Base-by-base conservation (phyloP, 2,113 vertebrate species). In the Cottus gobio region DNA sequence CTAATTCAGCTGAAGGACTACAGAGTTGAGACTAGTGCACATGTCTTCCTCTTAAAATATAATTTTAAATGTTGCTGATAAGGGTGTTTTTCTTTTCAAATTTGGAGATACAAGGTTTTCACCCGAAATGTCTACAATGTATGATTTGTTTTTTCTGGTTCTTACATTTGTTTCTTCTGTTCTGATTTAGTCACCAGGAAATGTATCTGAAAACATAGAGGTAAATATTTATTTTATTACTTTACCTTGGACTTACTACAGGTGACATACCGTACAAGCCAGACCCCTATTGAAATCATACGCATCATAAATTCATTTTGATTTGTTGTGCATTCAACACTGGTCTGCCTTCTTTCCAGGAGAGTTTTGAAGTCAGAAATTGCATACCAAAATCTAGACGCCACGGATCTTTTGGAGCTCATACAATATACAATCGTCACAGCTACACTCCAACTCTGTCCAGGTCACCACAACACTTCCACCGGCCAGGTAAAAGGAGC, bases 391-490 rank as follows among this genome's bases (percentile, higher is more conserved):
- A 96, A 78, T 98, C 98, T 2, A 95, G 95, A 7, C 98, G 97
- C 77, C 96, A 98, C 65, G 96, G 97, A 66, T 95, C 95, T 79
- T 97, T 97, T 28, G 97, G 93, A 74, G 96, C 95, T 61, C 96
- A 96, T 0, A 24, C 70, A 0, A 87, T 93, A 63, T 96, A 97
- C 90, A 96, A 93, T 71, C 97, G 96, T 22, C 97, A 97, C 81
- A 97, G 95, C 83, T 99, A 97, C 95, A 97, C 96, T 22, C 98
- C 97, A 1, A 96, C 95, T 44, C 93, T 96, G 5, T 95, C 96
- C 12, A 95, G 97, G n/a, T 98, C 98, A 0, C 98, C 98, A 1
- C 97, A 99, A 84, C 98, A 99, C 80, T 99, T 99, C 86, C 98
- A 99, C 93, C 93, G 97, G 91, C 98, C 98, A 82, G 98, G 98